Evolutionary conservation across 2,797 vertebrate genomes (phyloP), one percentile per base, ranked within the genome.

Genomic region (Poeciliopsis infans): DNA sequence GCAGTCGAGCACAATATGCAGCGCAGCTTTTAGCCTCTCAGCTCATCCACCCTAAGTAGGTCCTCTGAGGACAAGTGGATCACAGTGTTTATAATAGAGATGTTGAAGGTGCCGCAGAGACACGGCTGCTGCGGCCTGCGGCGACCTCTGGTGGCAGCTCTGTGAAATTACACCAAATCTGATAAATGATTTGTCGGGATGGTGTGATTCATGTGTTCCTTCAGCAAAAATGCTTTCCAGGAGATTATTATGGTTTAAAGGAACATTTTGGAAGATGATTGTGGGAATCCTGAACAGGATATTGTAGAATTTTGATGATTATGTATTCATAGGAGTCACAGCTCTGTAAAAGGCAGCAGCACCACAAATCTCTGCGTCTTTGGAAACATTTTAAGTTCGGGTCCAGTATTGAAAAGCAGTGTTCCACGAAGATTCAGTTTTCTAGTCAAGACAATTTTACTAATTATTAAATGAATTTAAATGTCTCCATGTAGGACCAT

Each of bases 31-130:
- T 86, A 91, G 87, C 86, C 85, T 78, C 91, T 88, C 85, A 81
- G 90, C 93, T 94, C 88, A 91, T 92, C 90, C 84, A 84, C 83
- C 68, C 84, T 90, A 86, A 94, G 90, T 90, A 91, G 94, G 94
- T 94, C 92, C 91, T 95, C 89, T 93, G 91, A 95, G 95, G 92
- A 94, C 94, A 94, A 93, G 90, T 86, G 90, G 90, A 92, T 91
- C 90, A 87, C 80, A 76, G 79, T 87, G 80, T 77, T 83, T 86
- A 90, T 93, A 87, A 92, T 85, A 80, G 86, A 92, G 87, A 89
- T 2, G 18, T 91, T 84, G 79, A 85, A 79, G 3, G 46, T 84
- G 87, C 69, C 0, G 8, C 59, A 33, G 46, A 74, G n/a, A 72
- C n/a, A 3, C 15, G 77, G 33, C 31, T 33, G 6, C 46, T 47